Base-by-base conservation (phyloP, 1,140 invertebrate species). In the Pygmarrhopalites habei region DNA sequence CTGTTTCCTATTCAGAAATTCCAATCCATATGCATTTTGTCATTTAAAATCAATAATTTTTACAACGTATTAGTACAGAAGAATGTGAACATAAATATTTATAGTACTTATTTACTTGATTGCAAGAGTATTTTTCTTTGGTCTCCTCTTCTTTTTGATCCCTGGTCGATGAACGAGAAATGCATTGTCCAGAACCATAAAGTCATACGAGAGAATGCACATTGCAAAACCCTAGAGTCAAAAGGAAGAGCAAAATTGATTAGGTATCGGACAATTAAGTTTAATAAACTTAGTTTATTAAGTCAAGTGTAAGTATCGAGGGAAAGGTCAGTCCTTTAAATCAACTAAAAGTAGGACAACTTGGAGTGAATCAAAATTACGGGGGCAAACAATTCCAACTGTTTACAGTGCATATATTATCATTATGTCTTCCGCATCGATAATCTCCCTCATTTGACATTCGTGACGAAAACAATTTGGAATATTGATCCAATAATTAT, bases 131-230 rank as follows among this genome's bases (percentile, higher is more conserved):
- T 29, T 51, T 43, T 55, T 92, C 89, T 47, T 57, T 21, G 90
- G 79, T 25, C 87, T 87, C 26, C 89, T 76, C 62, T 85, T 84
- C 17, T 85, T 81, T 73, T 92, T 92, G 53, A 92, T 90, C 21
- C 68, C 66, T 0, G 90, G 90, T 62, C 88, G 85, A 76, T 93
- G 90, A 4, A 90, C 87, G 14, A 93, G 79, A 74, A 92, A 93
- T 10, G 87, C 89, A 74, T 92, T 92, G 76, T 93, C 89, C 69
- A 94, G 73, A 67, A 93, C 92, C 73, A 90, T 83, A 74, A 92
- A 92, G 70, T 92, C 88, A 73, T 92, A 92, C 74, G 92, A 86
- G 71, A 89, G 77, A 1, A 90, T 86, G 75, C 90, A 92, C 41
- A 92, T 79, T 41, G 86, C 82, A 75, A 92, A 92, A 63, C 51